phyloP scores from a whole-genome alignment of 2,888 invertebrate species.

The Escarpia spicata region DNA sequence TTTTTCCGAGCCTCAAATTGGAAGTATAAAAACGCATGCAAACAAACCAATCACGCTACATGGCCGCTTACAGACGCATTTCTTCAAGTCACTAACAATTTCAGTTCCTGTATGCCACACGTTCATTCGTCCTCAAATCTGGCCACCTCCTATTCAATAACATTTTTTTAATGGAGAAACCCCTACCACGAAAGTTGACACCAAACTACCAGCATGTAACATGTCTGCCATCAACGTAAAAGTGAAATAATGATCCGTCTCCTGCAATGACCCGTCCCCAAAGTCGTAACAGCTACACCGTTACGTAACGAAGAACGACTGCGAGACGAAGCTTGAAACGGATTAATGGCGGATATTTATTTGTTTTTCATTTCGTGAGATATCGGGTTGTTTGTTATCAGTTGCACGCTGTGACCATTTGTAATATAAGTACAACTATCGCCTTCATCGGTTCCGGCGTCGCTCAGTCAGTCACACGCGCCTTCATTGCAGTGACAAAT shows the following conservation, averaged over 20 bases:
- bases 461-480: not conserved
- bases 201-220: not conserved
- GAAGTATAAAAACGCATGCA: no score
- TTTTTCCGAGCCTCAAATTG: no score
- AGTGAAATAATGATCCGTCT: not conserved
- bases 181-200: not conserved
- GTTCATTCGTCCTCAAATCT: no score
- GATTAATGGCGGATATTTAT: not conserved
- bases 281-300: not conserved
- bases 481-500: not conserved
- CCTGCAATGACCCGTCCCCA: not conserved
- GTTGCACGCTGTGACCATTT: not conserved
- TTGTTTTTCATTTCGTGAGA: constrained; percentile 4
- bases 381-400: not conserved
- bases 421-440: not conserved
- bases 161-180: not conserved
- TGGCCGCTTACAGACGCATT: no score
- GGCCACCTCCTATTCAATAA: no score
- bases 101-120: no score
- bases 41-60: no score
- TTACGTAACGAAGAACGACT: not conserved
- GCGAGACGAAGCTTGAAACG: not conserved
- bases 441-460: not conserved
- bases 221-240: not conserved
- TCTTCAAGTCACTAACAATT: no score